Evolutionary conservation across 1,140 invertebrate species (phyloP).

Genomic region (Drosophila obscura): DNA sequence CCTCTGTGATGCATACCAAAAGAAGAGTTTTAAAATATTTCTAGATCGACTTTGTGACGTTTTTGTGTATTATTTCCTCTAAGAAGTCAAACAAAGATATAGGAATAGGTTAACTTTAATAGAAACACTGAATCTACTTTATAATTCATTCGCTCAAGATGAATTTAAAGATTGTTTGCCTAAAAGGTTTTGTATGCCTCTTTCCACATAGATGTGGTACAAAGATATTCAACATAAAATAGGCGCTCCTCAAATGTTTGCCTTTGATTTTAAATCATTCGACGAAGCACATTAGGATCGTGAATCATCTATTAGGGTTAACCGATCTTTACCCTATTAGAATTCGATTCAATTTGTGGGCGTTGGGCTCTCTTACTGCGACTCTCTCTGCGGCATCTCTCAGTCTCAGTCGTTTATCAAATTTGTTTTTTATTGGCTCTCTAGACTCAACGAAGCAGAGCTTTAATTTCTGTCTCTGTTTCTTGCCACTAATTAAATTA

Average conservation of each 20-base stretch:
- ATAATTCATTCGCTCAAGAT: no score
- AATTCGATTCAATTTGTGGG: constrained; percentile 38
- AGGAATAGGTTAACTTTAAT: neutral
- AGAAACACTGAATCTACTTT: neutral
- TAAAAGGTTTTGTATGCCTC: no score
- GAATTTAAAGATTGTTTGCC: no score
- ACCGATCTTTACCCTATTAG: neutral
- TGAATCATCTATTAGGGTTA: constrained; percentile 10
- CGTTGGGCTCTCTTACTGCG: constrained; percentile 23
- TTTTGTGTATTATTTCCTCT: neutral
- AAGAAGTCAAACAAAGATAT: constrained; percentile 13
- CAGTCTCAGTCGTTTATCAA: constrained; percentile 22
- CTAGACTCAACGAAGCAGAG: neutral
- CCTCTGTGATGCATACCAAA: neutral
- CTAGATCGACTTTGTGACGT: no score
- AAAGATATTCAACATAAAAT: no score
- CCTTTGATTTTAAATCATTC: neutral
- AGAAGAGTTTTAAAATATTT: neutral
- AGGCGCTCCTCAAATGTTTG: no score
- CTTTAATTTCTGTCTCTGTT: constrained; percentile 27
- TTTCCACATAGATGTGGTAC: no score
- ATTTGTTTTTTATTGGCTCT: constrained; percentile 20
- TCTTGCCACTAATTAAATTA: constrained; percentile 57
- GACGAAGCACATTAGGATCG: neutral
- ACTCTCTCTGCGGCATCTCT: constrained; percentile 3